phyloP scores from a whole-genome alignment of 2,113 vertebrate genomes.

The Nesoenas mayeri region DNA sequence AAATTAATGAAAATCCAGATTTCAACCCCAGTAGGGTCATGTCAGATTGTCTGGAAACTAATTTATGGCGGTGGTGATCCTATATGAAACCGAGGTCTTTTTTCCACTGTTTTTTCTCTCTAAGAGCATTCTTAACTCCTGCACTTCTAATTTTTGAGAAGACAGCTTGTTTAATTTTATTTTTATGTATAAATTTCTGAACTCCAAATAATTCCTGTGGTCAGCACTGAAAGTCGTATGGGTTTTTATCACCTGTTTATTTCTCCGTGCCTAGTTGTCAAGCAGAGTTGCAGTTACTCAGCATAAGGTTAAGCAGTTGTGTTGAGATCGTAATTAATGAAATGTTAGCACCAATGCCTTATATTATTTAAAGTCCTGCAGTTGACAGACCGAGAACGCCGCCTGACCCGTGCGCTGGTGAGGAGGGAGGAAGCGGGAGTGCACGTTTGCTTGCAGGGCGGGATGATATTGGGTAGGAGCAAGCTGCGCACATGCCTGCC shows the following conservation, averaged over 20 bases:
- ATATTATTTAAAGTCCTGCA: background rate
- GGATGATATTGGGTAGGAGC: slow-evolving; percentile 52
- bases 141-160: background rate
- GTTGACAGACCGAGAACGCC: background rate
- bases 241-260: background rate
- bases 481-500: slow-evolving; percentile 29
- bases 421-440: slow-evolving; percentile 64
- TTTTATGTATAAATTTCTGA: background rate
- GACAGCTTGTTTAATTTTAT: background rate
- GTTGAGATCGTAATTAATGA: slow-evolving; percentile 5
- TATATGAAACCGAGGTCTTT: background rate
- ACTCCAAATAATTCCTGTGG: background rate
- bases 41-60: background rate
- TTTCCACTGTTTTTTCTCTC: background rate
- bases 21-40: background rate
- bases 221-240: background rate
- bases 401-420: background rate
- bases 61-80: background rate
- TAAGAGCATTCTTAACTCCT: background rate
- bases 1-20: slow-evolving; percentile 13
- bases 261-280: background rate
- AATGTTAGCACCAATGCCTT: background rate
- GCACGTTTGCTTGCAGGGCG: slow-evolving; percentile 36
- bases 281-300: background rate
- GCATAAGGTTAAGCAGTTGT: background rate